Evolutionary conservation across 2,113 vertebrate genomes (phyloP).

Genomic region (Etia nguti): DNA sequence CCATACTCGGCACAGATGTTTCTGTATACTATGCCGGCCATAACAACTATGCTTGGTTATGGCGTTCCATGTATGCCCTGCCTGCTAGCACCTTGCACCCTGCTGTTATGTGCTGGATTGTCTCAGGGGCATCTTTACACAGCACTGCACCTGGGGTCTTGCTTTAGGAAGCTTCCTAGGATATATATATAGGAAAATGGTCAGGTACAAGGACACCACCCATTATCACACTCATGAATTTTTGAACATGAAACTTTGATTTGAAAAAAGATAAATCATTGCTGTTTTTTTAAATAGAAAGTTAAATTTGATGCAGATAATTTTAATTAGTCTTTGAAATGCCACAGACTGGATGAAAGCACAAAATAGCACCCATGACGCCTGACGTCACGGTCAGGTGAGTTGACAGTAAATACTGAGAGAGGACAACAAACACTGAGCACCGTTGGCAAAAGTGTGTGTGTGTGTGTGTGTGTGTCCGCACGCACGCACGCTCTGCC

Average conservation of each 20-base stretch:
- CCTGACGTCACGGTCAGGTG: background rate
- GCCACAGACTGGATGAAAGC: background rate
- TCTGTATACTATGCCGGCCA: too few species aligned
- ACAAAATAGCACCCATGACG: background rate
- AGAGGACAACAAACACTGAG: background rate
- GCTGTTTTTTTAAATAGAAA: background rate
- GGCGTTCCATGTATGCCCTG: background rate
- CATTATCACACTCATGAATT: background rate
- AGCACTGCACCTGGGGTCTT: background rate
- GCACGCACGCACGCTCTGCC: background rate
- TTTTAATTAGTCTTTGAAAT: background rate
- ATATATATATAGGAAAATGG: background rate
- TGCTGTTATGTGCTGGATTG: background rate
- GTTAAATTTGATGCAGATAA: background rate
- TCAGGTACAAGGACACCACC: background rate
- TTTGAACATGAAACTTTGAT: background rate
- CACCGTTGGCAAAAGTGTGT: background rate
- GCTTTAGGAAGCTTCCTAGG: background rate
- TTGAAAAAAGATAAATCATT: background rate
- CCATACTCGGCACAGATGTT: too few species aligned
- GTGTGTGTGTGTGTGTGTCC: background rate
- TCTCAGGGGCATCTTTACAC: background rate
- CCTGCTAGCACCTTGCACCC: background rate
- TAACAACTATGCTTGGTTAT: too few species aligned
- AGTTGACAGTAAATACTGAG: slow-evolving; percentile 44